These are phyloP conservation scores for Temnothorax unifasciatus DNA, from an alignment of 2,888 invertebrate species.

Conservation along the genomic window DNA sequence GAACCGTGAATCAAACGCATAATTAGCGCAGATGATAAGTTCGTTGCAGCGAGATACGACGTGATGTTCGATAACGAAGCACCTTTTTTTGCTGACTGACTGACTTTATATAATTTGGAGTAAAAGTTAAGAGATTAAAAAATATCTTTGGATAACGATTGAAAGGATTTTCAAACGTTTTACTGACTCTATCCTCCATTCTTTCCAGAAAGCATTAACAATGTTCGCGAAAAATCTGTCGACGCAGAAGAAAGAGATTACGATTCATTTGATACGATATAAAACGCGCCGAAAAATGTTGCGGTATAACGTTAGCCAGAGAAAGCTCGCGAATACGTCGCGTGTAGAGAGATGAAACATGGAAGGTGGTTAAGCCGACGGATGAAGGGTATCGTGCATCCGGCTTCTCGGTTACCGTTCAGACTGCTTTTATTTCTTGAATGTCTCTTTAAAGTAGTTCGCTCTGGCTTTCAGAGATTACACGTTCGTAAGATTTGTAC, in stretches of 20 bases:
- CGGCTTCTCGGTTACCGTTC: slow-evolving; percentile 78
- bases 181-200: background rate
- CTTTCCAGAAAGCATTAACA: background rate
- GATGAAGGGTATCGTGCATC: slow-evolving; percentile 79
- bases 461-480: slow-evolving; percentile 66
- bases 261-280: slow-evolving; percentile 48
- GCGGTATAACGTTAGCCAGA: slow-evolving; percentile 56
- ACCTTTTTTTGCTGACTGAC: slow-evolving; percentile 16
- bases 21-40: slow-evolving; percentile 1
- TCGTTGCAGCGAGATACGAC: slow-evolving; percentile 5
- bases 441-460: slow-evolving; percentile 74
- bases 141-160: background rate
- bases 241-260: slow-evolving; percentile 55
- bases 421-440: slow-evolving; percentile 78
- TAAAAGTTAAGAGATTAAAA: background rate
- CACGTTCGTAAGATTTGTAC: slow-evolving; percentile 54
- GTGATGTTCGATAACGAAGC: slow-evolving; percentile 14
- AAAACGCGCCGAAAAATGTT: slow-evolving; percentile 60
- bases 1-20: background rate
- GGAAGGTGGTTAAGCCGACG: slow-evolving; percentile 82
- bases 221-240: slow-evolving; percentile 7
- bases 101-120: slow-evolving; percentile 23
- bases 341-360: slow-evolving; percentile 80
- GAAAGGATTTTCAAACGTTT: background rate
- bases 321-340: slow-evolving; percentile 59